Percentiles rank a stretch among this genome's conserved stretches.
phyloP scores from a whole-genome alignment of 2,888 invertebrate genomes.

The Stomorhina lunata region DNA sequence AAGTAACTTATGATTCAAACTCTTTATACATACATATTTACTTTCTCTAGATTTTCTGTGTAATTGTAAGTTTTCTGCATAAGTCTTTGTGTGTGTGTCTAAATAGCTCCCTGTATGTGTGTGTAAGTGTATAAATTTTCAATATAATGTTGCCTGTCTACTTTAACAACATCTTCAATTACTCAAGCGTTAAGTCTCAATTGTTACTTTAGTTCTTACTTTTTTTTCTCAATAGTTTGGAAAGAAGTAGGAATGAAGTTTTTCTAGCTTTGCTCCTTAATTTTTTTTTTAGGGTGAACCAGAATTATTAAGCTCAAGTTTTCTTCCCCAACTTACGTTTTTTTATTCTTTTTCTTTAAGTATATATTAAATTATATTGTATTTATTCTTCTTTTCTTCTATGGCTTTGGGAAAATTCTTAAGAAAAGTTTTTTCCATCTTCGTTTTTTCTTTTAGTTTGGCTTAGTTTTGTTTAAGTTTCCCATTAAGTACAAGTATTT shows the following conservation, averaged over 20 bases:
- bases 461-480: constrained; percentile 49
- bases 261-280: background rate
- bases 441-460: background rate
- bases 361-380: background rate
- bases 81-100: background rate
- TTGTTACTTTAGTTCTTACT: constrained; percentile 48
- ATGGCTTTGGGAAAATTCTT: background rate
- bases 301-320: background rate
- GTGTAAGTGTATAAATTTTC: background rate
- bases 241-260: background rate
- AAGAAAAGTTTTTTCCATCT: background rate
- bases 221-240: background rate
- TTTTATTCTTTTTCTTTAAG: background rate
- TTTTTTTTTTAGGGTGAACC: background rate
- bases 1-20: background rate
- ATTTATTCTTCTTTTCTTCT: background rate
- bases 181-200: constrained; percentile 64
- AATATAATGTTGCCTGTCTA: constrained; percentile 51
- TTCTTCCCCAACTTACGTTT: background rate
- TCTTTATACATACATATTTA: background rate
- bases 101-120: background rate
- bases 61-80: too few species aligned
- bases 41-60: background rate
- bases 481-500: constrained; percentile 37
- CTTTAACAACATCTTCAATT: constrained; percentile 59